A percentile compares a stretch with the other conserved stretches of the same genome.
Conservation (phyloP, 2,797 vertebrate genomes). For the Trichosurus vulpecula region DNA sequence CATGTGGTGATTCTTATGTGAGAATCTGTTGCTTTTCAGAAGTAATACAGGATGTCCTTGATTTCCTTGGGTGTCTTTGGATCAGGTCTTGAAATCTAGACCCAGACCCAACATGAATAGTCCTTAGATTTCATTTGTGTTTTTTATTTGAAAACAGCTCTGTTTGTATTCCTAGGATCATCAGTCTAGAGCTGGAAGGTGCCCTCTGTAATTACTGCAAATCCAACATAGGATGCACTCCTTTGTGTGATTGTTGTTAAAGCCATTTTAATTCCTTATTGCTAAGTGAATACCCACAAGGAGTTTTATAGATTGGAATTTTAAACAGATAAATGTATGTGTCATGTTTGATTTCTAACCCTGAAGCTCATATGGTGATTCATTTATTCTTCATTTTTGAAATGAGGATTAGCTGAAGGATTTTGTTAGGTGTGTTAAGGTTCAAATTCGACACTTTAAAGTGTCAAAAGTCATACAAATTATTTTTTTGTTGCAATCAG, state of each 20-base stretch:
- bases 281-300: slow-evolving; percentile 48
- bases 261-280: slow-evolving; percentile 50
- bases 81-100: background rate
- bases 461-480: slow-evolving; percentile 34
- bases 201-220: background rate
- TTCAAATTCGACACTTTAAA: slow-evolving; percentile 60
- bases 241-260: background rate
- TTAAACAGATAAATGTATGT: slow-evolving; percentile 46
- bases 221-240: background rate
- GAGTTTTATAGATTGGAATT: slow-evolving; percentile 34
- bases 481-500: slow-evolving; percentile 53
- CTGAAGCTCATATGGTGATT: slow-evolving; percentile 60
- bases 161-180: background rate
- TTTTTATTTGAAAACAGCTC: background rate
- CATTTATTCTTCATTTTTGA: slow-evolving; percentile 52
- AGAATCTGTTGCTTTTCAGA: background rate
- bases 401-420: slow-evolving; percentile 64
- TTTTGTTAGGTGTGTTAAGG: slow-evolving; percentile 65
- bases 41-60: background rate
- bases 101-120: background rate
- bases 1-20: background rate
- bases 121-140: background rate
- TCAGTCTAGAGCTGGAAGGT: background rate
- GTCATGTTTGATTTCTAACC: slow-evolving; percentile 66
- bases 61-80: background rate